Evolutionary conservation across 2,113 vertebrate species (phyloP).

Genomic region (Semicossyphus pulcher): DNA sequence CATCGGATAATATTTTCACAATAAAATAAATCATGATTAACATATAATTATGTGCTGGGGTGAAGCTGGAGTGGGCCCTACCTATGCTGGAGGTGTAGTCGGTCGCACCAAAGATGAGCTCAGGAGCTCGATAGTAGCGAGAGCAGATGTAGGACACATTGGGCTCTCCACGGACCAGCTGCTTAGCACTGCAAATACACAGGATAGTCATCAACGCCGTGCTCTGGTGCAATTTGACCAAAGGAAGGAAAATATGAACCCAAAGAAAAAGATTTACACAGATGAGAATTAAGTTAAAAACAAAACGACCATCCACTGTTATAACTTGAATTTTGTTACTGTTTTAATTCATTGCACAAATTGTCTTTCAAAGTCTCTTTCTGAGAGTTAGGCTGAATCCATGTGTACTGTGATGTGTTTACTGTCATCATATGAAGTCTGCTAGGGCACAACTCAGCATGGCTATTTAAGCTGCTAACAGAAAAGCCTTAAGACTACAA

Average conservation of each 20-base stretch:
- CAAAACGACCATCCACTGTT: background rate
- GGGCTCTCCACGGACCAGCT: conserved; percentile 98
- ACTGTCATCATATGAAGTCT: too few relatives aligned
- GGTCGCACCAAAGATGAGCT: conserved; percentile 99
- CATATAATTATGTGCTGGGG: too few relatives aligned
- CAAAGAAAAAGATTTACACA: background rate
- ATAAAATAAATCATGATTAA: background rate
- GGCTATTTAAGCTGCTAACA: too few relatives aligned
- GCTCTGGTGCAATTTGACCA: background rate
- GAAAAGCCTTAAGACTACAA: too few relatives aligned
- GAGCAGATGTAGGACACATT: conserved; percentile 99
- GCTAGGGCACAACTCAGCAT: too few relatives aligned
- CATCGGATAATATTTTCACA: background rate
- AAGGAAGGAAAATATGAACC: background rate
- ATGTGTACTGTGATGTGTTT: too few relatives aligned
- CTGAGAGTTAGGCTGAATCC: too few relatives aligned
- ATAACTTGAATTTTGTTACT: too few relatives aligned
- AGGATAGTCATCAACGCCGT: background rate
- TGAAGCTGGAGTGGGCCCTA: conserved; percentile 68
- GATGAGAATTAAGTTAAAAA: background rate
- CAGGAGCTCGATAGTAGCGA: conserved; percentile 98
- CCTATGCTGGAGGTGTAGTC: conserved; percentile 99
- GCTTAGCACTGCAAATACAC: conserved; percentile 90
- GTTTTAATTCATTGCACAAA: too few relatives aligned
- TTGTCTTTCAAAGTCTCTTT: too few relatives aligned